Evolutionary conservation across 2,113 vertebrate genomes (phyloP).

Genomic region (Mormoops blainvillei): DNA sequence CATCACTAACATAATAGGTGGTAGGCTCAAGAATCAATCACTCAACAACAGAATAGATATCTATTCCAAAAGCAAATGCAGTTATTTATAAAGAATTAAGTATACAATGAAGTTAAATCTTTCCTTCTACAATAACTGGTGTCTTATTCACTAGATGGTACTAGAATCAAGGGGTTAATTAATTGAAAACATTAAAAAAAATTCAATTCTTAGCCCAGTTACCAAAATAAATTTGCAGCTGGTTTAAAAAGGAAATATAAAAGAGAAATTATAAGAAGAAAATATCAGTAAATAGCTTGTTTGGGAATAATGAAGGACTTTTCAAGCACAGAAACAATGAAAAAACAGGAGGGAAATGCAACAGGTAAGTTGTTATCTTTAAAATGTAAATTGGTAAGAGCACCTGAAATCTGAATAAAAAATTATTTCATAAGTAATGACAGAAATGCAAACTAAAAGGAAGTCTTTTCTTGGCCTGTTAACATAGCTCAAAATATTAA

Average conservation of each 20-base stretch:
- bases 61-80: not conserved
- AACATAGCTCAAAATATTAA: not conserved
- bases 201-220: not conserved
- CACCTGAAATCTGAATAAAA: slow-evolving; percentile 9
- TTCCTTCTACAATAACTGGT: not conserved
- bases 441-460: slow-evolving; percentile 22
- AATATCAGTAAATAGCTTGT: not conserved
- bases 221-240: not conserved
- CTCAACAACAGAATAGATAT: not conserved
- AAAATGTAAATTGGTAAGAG: not conserved
- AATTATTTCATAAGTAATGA: not conserved
- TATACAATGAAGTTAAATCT: not conserved
- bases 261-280: not conserved
- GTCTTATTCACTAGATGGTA: not conserved
- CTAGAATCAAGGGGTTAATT: not conserved
- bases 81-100: slow-evolving; percentile 19
- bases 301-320: not conserved
- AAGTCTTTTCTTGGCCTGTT: not conserved
- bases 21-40: not conserved
- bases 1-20: not conserved
- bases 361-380: not conserved
- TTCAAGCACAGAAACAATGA: not conserved
- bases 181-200: not conserved
- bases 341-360: not conserved
- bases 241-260: not conserved